phyloP scores from a whole-genome alignment of 2,797 vertebrate genomes.

The Poeciliopsis presidionis region DNA sequence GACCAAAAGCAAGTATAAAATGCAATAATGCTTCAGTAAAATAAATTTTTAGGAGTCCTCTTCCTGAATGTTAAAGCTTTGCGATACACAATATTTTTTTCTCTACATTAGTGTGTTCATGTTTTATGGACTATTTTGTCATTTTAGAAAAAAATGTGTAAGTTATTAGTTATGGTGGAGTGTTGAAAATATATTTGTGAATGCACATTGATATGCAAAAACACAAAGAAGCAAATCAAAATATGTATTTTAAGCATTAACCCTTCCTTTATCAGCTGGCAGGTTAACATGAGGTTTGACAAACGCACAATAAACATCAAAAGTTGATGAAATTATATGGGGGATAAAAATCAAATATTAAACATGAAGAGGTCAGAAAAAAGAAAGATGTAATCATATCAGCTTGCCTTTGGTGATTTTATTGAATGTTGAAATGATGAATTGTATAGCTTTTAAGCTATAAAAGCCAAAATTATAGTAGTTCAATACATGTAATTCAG shows the following conservation, averaged over 20 bases:
- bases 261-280: neutral
- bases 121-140: too few species aligned
- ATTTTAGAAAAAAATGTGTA: too few species aligned
- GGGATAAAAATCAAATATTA: too few species aligned
- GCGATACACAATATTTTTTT: too few species aligned
- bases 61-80: too few species aligned
- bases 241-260: constrained; percentile 17
- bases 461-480: too few species aligned
- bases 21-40: neutral
- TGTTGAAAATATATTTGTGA: too few species aligned
- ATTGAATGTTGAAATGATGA: too few species aligned
- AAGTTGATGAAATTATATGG: neutral
- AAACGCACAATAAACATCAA: constrained; percentile 15
- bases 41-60: neutral
- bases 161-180: neutral
- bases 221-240: neutral
- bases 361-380: too few species aligned
- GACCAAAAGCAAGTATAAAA: neutral
- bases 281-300: constrained; percentile 52
- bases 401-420: neutral
- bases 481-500: too few species aligned
- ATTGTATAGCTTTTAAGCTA: too few species aligned
- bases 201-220: neutral
- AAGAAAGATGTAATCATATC: neutral
- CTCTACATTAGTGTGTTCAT: too few species aligned